These are phyloP conservation scores for Drosophila nigrodunni DNA, from an alignment of 1,140 invertebrate genomes.

Conservation along the genomic window DNA sequence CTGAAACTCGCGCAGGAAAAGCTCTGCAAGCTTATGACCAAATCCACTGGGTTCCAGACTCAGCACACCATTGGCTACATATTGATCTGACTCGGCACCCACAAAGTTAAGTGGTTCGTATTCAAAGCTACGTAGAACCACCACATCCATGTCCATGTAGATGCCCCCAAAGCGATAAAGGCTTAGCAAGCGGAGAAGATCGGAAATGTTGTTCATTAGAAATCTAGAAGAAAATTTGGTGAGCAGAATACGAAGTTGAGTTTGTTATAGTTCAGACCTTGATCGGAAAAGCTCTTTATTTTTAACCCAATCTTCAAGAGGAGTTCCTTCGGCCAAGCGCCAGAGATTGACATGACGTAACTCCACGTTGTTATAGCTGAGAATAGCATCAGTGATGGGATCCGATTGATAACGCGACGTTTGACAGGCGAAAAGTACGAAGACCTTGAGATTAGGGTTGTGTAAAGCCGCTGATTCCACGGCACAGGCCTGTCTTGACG, in stretches of 20 bases:
- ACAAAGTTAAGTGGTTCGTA: not conserved
- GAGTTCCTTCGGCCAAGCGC: conserved; percentile 87
- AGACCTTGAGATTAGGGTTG: conserved; percentile 87
- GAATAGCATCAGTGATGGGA: conserved; percentile 82
- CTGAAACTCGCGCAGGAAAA: not conserved
- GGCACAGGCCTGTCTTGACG: conserved; percentile 87
- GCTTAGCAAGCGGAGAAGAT: conserved; percentile 8
- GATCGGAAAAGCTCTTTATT: conserved; percentile 86
- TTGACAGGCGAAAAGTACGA: conserved; percentile 86
- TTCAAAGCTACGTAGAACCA: not conserved
- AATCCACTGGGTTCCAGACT: not conserved
- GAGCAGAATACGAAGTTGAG: not conserved
- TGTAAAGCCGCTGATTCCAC: conserved; percentile 88
- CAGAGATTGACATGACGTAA: conserved; percentile 86
- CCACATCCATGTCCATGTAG: conserved; percentile 17
- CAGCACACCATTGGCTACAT: not conserved
- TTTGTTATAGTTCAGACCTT: conserved; percentile 63
- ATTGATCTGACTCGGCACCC: not conserved
- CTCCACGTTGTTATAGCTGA: conserved; percentile 87
- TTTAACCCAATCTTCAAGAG: conserved; percentile 87
- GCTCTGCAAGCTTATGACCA: conserved; percentile 2
- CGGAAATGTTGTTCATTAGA: conserved; percentile 56
- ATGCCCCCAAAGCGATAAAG: conserved; percentile 17
- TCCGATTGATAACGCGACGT: conserved; percentile 57
- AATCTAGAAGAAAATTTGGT: not conserved